Conservation (phyloP, 2,888 invertebrate genomes). For the Salticus scenicus region DNA sequence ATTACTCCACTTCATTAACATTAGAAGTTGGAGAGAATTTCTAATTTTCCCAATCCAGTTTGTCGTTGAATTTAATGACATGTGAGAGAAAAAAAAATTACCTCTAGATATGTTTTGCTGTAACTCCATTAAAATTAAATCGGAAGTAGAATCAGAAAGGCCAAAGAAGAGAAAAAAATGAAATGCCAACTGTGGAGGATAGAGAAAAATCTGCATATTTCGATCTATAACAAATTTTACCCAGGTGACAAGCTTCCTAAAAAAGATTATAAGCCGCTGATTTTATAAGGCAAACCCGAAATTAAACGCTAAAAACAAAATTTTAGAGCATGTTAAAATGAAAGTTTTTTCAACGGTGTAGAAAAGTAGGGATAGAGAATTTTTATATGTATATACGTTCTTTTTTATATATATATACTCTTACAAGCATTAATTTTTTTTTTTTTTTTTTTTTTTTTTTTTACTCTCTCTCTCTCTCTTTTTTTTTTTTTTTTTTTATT, state of each 20-base stretch:
- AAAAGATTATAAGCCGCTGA: conserved; percentile 47
- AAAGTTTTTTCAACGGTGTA: conserved; percentile 40
- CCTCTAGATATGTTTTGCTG: not conserved
- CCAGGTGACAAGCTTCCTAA: conserved; percentile 44
- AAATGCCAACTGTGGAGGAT: not conserved
- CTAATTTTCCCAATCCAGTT: not conserved
- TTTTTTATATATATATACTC: too few relatives aligned
- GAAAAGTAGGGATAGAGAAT: not conserved
- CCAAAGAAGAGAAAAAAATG: not conserved
- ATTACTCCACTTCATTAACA: conserved; percentile 12
- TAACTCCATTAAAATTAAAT: conserved; percentile 10
- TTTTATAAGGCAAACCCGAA: conserved; percentile 40
- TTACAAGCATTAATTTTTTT: too few relatives aligned
- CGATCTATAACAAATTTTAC: conserved; percentile 56
- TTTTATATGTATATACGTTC: too few relatives aligned
- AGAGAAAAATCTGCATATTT: conserved; percentile 56
- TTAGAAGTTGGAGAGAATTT: not conserved
- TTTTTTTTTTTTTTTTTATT: conserved; percentile 24
- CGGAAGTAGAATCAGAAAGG: not conserved
- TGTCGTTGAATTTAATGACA: not conserved
- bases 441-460: conserved; percentile 3
- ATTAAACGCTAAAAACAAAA: conserved; percentile 68
- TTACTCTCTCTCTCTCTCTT: not conserved
- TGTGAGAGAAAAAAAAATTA: not conserved
- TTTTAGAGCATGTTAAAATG: conserved; percentile 36